Evolutionary conservation across 1,140 invertebrate species (phyloP).

Genomic region (Microplitis demolitor): DNA sequence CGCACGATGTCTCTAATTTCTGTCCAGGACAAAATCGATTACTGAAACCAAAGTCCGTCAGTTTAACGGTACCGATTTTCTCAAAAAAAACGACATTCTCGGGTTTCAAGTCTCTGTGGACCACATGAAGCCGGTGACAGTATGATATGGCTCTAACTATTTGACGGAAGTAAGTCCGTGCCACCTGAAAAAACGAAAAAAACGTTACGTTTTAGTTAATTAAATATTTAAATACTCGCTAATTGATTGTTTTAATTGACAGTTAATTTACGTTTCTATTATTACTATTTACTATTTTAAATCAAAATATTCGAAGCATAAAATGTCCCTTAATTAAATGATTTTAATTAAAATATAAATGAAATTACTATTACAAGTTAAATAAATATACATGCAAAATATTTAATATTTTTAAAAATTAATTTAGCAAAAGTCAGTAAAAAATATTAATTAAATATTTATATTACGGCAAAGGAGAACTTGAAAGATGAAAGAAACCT

Average conservation of each 20-base stretch:
- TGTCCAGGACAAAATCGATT: slow-evolving; percentile 96
- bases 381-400: background rate
- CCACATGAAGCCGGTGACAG: slow-evolving; percentile 94
- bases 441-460: no score
- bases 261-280: no score
- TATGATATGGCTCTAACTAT: slow-evolving; percentile 97
- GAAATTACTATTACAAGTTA: no score
- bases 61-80: slow-evolving; percentile 94
- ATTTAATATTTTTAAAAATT: background rate
- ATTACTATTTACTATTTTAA: no score
- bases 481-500: no score
- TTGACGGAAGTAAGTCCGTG: slow-evolving; percentile 93
- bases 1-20: slow-evolving; percentile 98
- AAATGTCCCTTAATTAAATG: no score
- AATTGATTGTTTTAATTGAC: background rate
- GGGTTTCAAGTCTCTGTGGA: slow-evolving; percentile 95
- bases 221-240: background rate
- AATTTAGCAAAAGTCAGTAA: background rate
- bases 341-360: no score
- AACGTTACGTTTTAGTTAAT: background rate
- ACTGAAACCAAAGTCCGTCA: slow-evolving; percentile 99
- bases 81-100: slow-evolving; percentile 99
- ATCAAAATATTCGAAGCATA: no score
- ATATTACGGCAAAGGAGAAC: no score
- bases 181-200: slow-evolving; percentile 62